These are phyloP conservation scores for Axis porcinus DNA, from an alignment of 2,113 vertebrate species.

Conservation along the genomic window DNA sequence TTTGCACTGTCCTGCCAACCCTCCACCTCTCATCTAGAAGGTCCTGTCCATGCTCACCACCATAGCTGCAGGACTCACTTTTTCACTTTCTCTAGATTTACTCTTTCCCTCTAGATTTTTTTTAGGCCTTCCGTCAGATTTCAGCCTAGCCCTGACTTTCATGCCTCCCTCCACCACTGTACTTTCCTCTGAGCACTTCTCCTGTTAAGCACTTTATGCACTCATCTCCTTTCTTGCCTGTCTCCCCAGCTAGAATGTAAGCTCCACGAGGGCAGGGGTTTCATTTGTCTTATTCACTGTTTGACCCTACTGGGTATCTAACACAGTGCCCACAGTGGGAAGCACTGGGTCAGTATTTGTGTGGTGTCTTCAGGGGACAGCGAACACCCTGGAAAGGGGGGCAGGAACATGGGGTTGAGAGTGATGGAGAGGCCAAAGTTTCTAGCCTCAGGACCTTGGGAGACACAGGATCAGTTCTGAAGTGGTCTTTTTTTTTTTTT, in stretches of 20 bases:
- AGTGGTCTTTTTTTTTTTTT: not conserved
- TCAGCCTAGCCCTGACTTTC: not conserved
- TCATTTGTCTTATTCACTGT: not conserved
- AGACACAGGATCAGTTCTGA: not conserved
- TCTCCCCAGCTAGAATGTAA: not conserved
- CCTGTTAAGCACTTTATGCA: accelerated
- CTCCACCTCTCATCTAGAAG: not conserved
- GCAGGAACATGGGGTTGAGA: not conserved
- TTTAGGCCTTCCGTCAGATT: not conserved
- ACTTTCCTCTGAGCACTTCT: not conserved
- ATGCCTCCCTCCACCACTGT: not conserved
- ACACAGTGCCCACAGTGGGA: not conserved
- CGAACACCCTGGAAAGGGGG: not conserved
- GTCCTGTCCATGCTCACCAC: not conserved
- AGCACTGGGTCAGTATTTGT: not conserved
- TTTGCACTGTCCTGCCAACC: not conserved
- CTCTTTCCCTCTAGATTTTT: not conserved
- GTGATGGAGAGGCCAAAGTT: not conserved
- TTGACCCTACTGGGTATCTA: not conserved
- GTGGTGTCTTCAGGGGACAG: not conserved
- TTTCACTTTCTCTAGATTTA: not conserved
- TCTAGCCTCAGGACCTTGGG: not conserved
- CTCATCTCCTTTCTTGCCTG: not conserved
- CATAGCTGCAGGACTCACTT: not conserved
- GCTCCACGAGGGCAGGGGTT: not conserved